phyloP scores from a whole-genome alignment of 2,888 invertebrate genomes.

The Drosophila hamatofila region DNA sequence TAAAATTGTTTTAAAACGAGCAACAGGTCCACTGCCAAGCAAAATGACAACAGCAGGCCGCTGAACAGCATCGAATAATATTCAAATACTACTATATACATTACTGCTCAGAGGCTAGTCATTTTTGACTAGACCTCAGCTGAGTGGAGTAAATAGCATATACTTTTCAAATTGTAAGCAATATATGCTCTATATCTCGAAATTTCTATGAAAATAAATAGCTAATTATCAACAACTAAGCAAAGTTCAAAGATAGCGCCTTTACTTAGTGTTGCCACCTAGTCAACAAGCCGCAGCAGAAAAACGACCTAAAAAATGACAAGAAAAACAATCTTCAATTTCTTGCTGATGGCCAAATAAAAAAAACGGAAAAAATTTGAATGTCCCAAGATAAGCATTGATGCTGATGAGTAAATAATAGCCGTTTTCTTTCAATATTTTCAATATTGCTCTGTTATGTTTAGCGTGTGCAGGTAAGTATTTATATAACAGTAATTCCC shows the following conservation, averaged over 20 bases:
- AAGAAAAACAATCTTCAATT: background rate
- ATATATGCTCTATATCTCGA: background rate
- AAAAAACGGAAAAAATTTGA: conserved; percentile 1
- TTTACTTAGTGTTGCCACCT: conserved; percentile 18
- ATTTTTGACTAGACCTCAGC: background rate
- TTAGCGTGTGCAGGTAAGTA: background rate
- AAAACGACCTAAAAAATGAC: conserved; percentile 24
- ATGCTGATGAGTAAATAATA: background rate
- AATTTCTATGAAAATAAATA: background rate
- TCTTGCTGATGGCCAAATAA: background rate
- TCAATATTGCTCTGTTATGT: background rate
- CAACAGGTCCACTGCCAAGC: conserved; percentile 43
- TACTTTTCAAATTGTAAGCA: background rate
- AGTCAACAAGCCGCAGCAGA: background rate
- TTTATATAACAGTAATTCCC: conserved; percentile 27
- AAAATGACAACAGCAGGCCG: conserved; percentile 61
- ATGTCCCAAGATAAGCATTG: background rate
- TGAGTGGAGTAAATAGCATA: background rate
- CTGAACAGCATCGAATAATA: conserved; percentile 23
- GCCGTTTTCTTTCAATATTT: background rate
- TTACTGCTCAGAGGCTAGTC: background rate
- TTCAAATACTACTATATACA: conserved; percentile 1
- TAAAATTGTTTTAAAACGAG: conserved; percentile 85
- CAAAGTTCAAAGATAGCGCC: background rate
- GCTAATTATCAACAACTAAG: background rate